Evolutionary conservation across 1,140 invertebrate genomes (phyloP).

Genomic region (Hormaphis cornu): DNA sequence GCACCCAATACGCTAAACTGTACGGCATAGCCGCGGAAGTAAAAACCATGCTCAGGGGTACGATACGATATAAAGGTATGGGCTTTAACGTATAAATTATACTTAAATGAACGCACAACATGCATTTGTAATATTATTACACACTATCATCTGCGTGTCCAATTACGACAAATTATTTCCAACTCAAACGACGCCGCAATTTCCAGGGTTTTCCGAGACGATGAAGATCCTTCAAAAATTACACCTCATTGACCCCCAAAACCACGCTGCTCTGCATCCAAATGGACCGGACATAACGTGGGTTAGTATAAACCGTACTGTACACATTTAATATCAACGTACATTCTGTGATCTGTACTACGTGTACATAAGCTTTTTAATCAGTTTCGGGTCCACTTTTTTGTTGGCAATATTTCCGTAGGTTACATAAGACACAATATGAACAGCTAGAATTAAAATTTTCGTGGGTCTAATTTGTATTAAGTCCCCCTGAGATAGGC

Average conservation of each 20-base stretch:
- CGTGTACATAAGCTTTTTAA: background rate
- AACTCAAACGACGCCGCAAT: background rate
- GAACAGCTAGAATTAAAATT: too few species aligned
- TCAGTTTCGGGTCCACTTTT: too few species aligned
- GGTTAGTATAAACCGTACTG: slow-evolving; percentile 49
- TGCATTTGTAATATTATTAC: background rate
- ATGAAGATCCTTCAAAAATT: slow-evolving; percentile 76
- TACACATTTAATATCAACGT: background rate
- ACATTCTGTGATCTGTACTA: background rate
- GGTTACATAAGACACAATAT: too few species aligned
- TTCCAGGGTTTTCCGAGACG: slow-evolving; percentile 76
- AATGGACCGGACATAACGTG: slow-evolving; percentile 94
- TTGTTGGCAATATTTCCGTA: too few species aligned
- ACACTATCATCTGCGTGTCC: too few species aligned
- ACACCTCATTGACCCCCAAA: slow-evolving; percentile 77
- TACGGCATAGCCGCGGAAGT: slow-evolving; percentile 78
- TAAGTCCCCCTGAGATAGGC: too few species aligned
- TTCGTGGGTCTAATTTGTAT: too few species aligned
- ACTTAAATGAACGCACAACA: background rate
- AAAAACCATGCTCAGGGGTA: slow-evolving; percentile 81
- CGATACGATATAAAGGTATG: slow-evolving; percentile 67
- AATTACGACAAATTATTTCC: too few species aligned
- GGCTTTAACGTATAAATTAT: background rate
- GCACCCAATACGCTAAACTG: slow-evolving; percentile 73
- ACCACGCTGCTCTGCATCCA: slow-evolving; percentile 79